Conservation (phyloP, 2,113 vertebrate species). For the Merops nubicus region DNA sequence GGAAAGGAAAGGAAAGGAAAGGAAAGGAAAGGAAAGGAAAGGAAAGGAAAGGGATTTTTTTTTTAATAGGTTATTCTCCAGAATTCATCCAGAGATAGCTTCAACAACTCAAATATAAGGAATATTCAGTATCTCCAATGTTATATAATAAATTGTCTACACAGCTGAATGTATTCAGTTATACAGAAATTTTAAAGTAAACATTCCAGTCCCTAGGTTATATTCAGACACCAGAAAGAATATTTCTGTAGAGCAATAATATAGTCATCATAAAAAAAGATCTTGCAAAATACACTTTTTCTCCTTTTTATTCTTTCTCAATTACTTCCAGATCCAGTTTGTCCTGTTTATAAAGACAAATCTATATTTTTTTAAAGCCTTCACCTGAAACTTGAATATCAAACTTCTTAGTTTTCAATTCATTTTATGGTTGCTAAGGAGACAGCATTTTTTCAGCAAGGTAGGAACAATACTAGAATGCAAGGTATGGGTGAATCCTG, state of each 20-base stretch:
- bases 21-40: too few relatives aligned
- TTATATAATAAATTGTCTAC: background rate
- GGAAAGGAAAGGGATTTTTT: too few relatives aligned
- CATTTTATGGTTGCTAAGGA: background rate
- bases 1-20: too few relatives aligned
- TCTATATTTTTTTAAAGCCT: background rate
- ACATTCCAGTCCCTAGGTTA: background rate
- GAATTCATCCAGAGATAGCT: too few relatives aligned
- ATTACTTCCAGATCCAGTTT: background rate
- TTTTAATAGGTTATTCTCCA: background rate
- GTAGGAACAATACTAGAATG: background rate
- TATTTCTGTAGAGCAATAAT: background rate
- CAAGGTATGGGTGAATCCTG: background rate
- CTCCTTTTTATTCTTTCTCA: background rate
- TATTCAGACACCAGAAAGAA: background rate
- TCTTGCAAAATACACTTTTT: background rate
- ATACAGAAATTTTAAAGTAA: background rate
- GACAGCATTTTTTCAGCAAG: background rate
- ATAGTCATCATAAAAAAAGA: background rate
- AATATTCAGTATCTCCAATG: background rate
- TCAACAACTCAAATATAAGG: background rate
- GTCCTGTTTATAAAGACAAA: background rate
- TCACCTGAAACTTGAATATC: background rate
- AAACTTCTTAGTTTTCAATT: background rate
- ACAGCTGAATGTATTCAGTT: background rate